Percentiles rank a stretch among this genome's conserved stretches.
phyloP scores from a whole-genome alignment of 2,888 invertebrate species.

The Orchesella flavescens region DNA sequence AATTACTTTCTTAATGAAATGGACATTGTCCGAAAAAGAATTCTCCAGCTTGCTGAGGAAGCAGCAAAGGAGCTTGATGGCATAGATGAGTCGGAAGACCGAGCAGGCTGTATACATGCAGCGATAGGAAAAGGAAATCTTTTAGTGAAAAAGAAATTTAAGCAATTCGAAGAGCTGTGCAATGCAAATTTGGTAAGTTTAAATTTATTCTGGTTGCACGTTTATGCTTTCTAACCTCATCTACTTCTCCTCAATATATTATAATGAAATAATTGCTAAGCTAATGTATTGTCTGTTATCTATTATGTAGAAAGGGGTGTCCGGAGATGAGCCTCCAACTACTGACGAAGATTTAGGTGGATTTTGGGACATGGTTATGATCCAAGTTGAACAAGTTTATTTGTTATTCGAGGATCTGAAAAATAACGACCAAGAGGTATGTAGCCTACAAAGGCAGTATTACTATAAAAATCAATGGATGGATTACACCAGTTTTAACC shows the following conservation, averaged over 20 bases:
- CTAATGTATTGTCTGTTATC: background rate
- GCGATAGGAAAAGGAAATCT: slow-evolving; percentile 93
- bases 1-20: slow-evolving; percentile 83
- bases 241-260: too few relatives aligned
- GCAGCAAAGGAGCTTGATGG: slow-evolving; percentile 82
- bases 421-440: slow-evolving; percentile 28
- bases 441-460: background rate
- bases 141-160: slow-evolving; percentile 92
- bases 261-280: too few relatives aligned
- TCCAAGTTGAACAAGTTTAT: slow-evolving; percentile 91
- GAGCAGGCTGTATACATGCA: slow-evolving; percentile 87
- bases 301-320: slow-evolving; percentile 61
- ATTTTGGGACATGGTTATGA: slow-evolving; percentile 98
- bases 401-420: slow-evolving; percentile 68
- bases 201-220: background rate
- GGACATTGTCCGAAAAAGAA: slow-evolving; percentile 82
- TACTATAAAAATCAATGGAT: too few relatives aligned
- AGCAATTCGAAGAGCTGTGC: slow-evolving; percentile 91
- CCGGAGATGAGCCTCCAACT: slow-evolving; percentile 85
- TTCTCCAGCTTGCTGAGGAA: slow-evolving; percentile 81
- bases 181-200: slow-evolving; percentile 79
- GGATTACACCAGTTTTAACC: too few relatives aligned
- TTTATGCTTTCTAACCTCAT: too few relatives aligned
- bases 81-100: slow-evolving; percentile 79
- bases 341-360: slow-evolving; percentile 92